A percentile compares a stretch with the other conserved stretches of the same genome.
Evolutionary conservation across 2,888 invertebrate genomes (phyloP).

Genomic region (Prenolepis imparis): DNA sequence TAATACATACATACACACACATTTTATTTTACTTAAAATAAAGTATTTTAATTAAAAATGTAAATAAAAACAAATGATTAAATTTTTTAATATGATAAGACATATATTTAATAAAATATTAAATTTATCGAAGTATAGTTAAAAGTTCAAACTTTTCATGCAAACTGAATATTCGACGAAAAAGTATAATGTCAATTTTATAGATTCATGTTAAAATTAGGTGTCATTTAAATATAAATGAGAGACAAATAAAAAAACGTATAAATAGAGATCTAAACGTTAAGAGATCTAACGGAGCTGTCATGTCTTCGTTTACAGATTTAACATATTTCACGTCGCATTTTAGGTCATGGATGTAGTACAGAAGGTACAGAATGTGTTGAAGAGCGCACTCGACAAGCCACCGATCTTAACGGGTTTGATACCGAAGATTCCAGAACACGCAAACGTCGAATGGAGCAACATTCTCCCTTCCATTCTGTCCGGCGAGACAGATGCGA

Average conservation of each 20-base stretch:
- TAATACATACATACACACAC: background rate
- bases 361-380: conserved; percentile 93
- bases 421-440: conserved; percentile 83
- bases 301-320: conserved; percentile 31
- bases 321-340: conserved; percentile 29
- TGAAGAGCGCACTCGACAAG: conserved; percentile 92
- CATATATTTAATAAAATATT: background rate
- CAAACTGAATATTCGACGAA: background rate
- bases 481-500: conserved; percentile 89
- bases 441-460: conserved; percentile 89
- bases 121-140: background rate
- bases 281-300: conserved; percentile 31
- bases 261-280: no score
- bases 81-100: background rate
- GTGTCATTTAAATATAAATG: background rate
- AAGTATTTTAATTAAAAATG: background rate
- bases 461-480: conserved; percentile 93
- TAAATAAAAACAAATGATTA: background rate
- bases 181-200: background rate
- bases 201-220: background rate
- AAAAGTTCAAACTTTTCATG: background rate
- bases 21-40: background rate
- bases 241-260: background rate
- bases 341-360: conserved; percentile 91
- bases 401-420: conserved; percentile 79